Base-by-base conservation (phyloP, 2,113 vertebrate species). In the Podarcis raffonei region DNA sequence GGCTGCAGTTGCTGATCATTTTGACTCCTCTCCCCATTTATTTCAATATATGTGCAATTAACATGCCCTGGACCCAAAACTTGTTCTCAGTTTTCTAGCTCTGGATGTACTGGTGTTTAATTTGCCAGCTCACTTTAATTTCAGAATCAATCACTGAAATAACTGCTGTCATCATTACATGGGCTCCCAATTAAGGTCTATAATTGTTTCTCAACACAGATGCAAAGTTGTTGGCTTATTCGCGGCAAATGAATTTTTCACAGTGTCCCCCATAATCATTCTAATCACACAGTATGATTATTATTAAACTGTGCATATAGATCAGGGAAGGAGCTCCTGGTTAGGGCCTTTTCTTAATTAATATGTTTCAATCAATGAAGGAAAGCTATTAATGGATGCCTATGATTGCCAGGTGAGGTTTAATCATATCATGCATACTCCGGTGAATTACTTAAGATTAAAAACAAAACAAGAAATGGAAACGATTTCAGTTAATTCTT, bases 121-220 rank as follows among this genome's bases (percentile, higher is more conserved):
- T 94, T 96, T 94, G 95, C 95, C 94, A 95, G 91, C 91, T 96
- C 94, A 85, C 91, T 94, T 95, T 96, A 95, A 95, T 95, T 97
- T 96, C 72, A 37, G 94, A 97, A 97, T 97, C 96, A 96, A 96
- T 97, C 96, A 95, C 91, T 89, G 89, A 95, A 96, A 96, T 95
- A 97, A 96, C 95, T 94, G 95, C 96, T 97, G 96, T 96, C 97
- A 97, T 96, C 94, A 93, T 96, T 96, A 96, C 95, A 96, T 35
- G 94, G 48, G 90, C 82, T 97, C 91, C 94, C 95, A 97, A 96
- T 97, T 97, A 97, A 96, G 94, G 42, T 79, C 59, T 53, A 62
- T 96, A 97, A 97, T 97, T 96, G 95, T 97, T 96, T 97, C 95
- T 95, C 96, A 96, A 96, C 97, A 96, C 94, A 96, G 95, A 97